Evolutionary conservation across 1,140 invertebrate genomes (phyloP), one percentile per base, ranked within the genome.

Genomic region (Pogonomyrmex californicus): DNA sequence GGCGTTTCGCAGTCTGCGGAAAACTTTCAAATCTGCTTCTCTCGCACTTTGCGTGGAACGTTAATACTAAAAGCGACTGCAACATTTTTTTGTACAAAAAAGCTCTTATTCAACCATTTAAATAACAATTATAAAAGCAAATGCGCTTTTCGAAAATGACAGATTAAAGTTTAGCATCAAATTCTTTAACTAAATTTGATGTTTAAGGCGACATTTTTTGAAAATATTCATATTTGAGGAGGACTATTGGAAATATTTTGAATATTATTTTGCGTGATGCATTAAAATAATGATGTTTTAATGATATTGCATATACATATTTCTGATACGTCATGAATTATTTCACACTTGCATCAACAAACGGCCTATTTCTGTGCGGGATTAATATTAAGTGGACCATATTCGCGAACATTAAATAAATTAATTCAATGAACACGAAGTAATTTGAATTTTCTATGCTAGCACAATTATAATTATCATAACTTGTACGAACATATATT

Each of bases 391-490:
- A 81, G 2, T 17, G 10, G 38, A 5, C 17, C 44, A 41, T 66
- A 79, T 71, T 30, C 23, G 17, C 36, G 17, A 70, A 5, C 47
- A n/a, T 54, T 17, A 65, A 56, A 33, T 70, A 81, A 33, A 51
- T 63, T 41, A 79, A 66, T 70, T 54, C 9, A 70, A 51, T 10
- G 60, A n/a, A 51, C 33, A 12, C 2, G 12, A 14, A 33, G 63
- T 51, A 66, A 33, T 51, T 38, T 10, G 23, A 23, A 79, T 36
- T 51, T 38, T 44, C 14, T 47, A 7, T 33, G 30, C 4, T 47
- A 36, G 5, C 9, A 23, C 23, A 78, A 38, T 79, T 79, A 79
- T 12, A 63, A n/a, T 65, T 78, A 65, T 78, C 23, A 65, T 65
- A 65, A 47, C 14, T 1, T 33, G 2, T 4, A 47, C 38, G 4